phyloP scores from a whole-genome alignment of 2,113 vertebrate genomes.

The Etia nguti region DNA sequence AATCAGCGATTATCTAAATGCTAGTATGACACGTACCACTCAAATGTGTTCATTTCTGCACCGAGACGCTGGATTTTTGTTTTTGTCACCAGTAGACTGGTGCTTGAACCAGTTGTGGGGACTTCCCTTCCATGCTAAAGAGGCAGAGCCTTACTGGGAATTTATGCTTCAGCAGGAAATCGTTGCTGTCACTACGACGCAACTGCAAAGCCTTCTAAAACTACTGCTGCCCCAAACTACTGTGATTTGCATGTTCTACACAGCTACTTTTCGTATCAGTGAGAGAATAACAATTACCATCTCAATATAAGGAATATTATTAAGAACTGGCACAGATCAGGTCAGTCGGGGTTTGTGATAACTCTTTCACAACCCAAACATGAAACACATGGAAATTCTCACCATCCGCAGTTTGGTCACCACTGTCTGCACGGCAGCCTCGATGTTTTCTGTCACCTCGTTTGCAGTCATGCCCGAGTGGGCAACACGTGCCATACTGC shows the following conservation, averaged over 20 bases:
- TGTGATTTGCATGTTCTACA: not conserved
- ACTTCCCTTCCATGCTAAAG: not conserved
- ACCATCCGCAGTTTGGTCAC: constrained; percentile 74
- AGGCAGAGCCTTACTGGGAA: not conserved
- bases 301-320: not conserved
- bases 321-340: not conserved
- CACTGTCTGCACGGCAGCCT: constrained; percentile 65
- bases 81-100: not conserved
- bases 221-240: not conserved
- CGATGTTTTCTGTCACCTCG: constrained; percentile 76
- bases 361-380: not conserved
- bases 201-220: not conserved
- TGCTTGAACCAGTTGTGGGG: not conserved
- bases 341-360: not conserved
- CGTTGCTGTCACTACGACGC: accelerated
- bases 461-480: constrained; percentile 78
- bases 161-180: not conserved
- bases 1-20: accelerated
- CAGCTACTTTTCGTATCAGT: not conserved
- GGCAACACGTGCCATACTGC: constrained; percentile 77
- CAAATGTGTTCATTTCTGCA: not conserved
- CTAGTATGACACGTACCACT: accelerated
- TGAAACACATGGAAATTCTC: constrained; percentile 19
- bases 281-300: not conserved
- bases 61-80: not conserved